Percentiles rank a stretch among this genome's conserved stretches.
Conservation (phyloP, 2,888 invertebrate species). For the Melitaea athalia region DNA sequence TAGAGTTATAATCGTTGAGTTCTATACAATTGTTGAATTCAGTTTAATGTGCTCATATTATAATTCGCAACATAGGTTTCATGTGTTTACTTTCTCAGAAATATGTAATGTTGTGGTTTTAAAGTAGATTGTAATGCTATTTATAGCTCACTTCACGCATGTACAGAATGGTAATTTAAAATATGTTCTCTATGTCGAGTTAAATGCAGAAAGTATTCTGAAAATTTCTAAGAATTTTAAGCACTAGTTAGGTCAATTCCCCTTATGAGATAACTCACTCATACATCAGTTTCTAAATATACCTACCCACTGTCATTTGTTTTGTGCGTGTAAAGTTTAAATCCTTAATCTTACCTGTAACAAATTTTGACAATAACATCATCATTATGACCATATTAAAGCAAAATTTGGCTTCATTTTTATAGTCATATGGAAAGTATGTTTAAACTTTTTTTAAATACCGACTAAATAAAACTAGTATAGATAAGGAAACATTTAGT, state of each 20-base stretch:
- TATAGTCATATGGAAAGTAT: no score
- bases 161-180: neutral
- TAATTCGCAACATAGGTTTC: slow-evolving; percentile 16
- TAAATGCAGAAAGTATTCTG: neutral
- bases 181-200: neutral
- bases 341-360: no score
- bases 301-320: no score
- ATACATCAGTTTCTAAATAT: no score
- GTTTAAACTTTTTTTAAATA: no score
- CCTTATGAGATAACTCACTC: neutral
- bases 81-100: slow-evolving; percentile 21
- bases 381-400: no score
- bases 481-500: no score
- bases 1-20: neutral
- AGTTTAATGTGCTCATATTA: slow-evolving; percentile 9
- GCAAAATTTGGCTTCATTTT: no score
- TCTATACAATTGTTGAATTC: neutral
- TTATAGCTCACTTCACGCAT: neutral
- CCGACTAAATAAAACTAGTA: no score
- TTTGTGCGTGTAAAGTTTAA: no score
- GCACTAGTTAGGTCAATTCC: neutral
- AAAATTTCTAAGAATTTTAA: slow-evolving; percentile 2
- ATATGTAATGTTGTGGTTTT: slow-evolving; percentile 18
- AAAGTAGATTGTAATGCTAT: slow-evolving; percentile 23
- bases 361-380: no score